Evolutionary conservation across 2,888 invertebrate genomes (phyloP), one percentile per base, ranked within the genome.

Genomic region (Trachelus troglodyta): DNA sequence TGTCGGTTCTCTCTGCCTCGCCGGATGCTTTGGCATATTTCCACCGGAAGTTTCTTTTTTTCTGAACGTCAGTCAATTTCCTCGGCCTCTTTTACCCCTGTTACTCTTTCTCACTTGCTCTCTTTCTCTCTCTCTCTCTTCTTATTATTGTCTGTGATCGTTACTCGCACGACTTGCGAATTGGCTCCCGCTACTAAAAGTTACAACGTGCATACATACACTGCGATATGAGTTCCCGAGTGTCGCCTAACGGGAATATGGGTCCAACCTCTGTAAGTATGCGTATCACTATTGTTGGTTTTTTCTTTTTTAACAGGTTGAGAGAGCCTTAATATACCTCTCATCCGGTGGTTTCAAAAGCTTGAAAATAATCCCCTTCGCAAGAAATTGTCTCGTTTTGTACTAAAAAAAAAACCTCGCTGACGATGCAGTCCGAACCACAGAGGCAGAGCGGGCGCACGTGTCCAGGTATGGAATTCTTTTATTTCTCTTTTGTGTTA

Each of bases 381-480:
- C 69, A 76, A 73, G 76, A 69, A 56, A 30, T 76, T 69, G 31
- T 69, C 40, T 30, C 77, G n/a, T 68, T 23, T 12, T 76, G 56
- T 73, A 11, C 73, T 71, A 74, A 77, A 34, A 73, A 76, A 69
- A 31, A 31, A 37, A 71, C 71, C 69, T 76, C 40, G 71, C 75
- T 74, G 74, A 78, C 80, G 80, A 85, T 85, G 85, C 84, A 85
- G 84, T 80, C 81, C 76, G 81, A 81, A 76, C 76, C 80, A 79
- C 80, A 82, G 79, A 80, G 81, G 69, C 71, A 71, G 31, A 34
- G 33, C 71, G 71, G 31, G 31, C 71, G 71, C 31, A 71, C 71
- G 71, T 71, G 71, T 34, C 12, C 71, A 71, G 71, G 71, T 71
- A 71, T 71, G 71, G 1, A 11, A 34, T 71, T 9, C 12, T 31